Evolutionary conservation across 2,113 vertebrate genomes (phyloP).

Genomic region (Hippocampus mohnikei): DNA sequence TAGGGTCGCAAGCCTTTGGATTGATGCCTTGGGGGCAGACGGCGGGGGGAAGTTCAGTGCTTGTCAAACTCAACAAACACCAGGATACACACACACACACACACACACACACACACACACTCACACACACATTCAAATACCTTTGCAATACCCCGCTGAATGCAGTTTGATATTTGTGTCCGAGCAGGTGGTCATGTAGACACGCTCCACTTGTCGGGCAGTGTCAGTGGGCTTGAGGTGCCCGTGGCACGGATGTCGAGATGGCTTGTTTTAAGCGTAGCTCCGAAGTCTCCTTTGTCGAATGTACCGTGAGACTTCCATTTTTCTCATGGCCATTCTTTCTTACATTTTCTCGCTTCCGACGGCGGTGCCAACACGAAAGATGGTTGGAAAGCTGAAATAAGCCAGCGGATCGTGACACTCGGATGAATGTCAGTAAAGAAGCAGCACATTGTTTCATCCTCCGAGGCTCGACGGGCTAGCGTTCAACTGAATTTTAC

Average conservation of each 20-base stretch:
- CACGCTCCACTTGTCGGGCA: constrained; percentile 34
- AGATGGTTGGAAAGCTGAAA: constrained; percentile 15
- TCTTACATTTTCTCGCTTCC: constrained; percentile 19
- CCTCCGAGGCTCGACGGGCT: constrained; percentile 40
- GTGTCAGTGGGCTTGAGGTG: constrained; percentile 21
- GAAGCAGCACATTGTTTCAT: constrained; percentile 57
- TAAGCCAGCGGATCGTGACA: constrained; percentile 45
- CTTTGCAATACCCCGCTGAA: constrained; percentile 32
- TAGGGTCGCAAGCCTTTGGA: constrained; percentile 44
- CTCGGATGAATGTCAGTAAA: constrained; percentile 61
- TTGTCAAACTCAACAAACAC: constrained; percentile 48
- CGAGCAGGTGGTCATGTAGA: constrained; percentile 8
- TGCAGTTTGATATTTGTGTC: constrained; percentile 42
- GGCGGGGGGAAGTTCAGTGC: constrained; percentile 22
- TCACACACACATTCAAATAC: constrained; percentile 24
- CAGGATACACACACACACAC: constrained; percentile 44
- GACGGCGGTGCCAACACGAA: constrained; percentile 24
- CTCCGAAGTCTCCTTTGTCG: constrained; percentile 40
- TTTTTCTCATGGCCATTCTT: constrained; percentile 19
- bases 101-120: constrained; percentile 29
- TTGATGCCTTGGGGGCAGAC: constrained; percentile 16
- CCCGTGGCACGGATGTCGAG: not conserved
- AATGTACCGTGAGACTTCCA: constrained; percentile 52
- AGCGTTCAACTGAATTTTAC: constrained; percentile 53
- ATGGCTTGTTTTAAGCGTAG: constrained; percentile 14